Evolutionary conservation across 2,797 vertebrate species (phyloP).

Genomic region (Echeneis naucrates): DNA sequence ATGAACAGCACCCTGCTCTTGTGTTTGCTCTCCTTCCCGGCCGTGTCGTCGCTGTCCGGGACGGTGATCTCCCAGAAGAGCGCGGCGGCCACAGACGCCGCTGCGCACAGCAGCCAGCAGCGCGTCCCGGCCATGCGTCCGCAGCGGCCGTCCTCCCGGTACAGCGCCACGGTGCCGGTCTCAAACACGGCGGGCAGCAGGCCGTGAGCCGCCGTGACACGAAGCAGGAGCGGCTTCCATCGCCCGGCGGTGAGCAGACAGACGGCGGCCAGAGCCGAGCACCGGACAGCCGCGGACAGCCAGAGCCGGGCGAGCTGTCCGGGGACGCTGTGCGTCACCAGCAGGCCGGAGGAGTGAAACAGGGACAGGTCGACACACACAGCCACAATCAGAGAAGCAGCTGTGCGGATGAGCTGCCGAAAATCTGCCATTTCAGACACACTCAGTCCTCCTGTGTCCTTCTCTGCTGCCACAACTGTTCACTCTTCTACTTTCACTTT

Average conservation of each 20-base stretch:
- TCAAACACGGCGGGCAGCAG: conserved; percentile 73
- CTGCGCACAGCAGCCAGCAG: conserved; percentile 75
- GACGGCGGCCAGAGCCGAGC: not conserved
- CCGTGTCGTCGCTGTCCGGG: conserved; percentile 52
- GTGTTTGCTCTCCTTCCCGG: conserved; percentile 52
- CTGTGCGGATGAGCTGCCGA: not conserved
- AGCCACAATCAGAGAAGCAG: accelerated
- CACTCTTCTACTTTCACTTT: conserved; percentile 62
- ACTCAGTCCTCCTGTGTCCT: conserved; percentile 27
- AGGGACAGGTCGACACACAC: conserved; percentile 55
- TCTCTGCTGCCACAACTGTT: accelerated
- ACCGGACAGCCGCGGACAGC: conserved; percentile 66
- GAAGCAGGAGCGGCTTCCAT: not conserved
- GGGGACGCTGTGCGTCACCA: not conserved
- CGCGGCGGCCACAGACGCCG: conserved; percentile 68
- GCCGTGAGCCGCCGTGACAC: conserved; percentile 62
- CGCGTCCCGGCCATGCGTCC: conserved; percentile 28
- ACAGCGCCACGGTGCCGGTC: conserved; percentile 57
- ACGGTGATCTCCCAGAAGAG: conserved; percentile 80
- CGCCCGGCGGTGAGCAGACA: accelerated
- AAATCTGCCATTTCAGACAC: conserved; percentile 6
- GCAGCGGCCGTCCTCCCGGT: conserved; percentile 33
- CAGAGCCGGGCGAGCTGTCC: conserved; percentile 60
- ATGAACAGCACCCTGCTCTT: conserved; percentile 72
- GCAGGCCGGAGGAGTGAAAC: conserved; percentile 53